Percentiles rank a stretch among this genome's conserved stretches.
Evolutionary conservation across 2,113 vertebrate genomes (phyloP).

Genomic region (Pseudorhombus dupliciocellatus): DNA sequence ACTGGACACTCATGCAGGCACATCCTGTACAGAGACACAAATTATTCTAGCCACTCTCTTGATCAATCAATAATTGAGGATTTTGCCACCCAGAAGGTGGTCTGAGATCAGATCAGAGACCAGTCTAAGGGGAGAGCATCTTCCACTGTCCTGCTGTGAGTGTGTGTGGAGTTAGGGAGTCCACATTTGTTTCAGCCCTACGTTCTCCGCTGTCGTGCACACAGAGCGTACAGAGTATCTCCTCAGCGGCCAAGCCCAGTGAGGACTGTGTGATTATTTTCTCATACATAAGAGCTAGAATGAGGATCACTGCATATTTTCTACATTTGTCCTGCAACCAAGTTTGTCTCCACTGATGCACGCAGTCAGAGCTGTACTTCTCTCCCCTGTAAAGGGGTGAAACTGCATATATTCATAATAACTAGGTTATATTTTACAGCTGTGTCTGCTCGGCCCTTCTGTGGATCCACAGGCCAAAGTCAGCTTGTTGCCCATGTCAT

Average conservation of each 20-base stretch:
- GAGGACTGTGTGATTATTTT: constrained; percentile 6
- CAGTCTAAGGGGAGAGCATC: too few relatives aligned
- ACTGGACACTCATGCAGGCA: constrained; percentile 3
- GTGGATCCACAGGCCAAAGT: constrained; percentile 7
- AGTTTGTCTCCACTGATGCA: not conserved
- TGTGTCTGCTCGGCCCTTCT: not conserved
- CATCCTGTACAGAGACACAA: constrained; percentile 14
- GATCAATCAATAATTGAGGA: too few relatives aligned
- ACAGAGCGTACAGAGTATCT: not conserved
- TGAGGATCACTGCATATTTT: not conserved
- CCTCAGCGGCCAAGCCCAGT: not conserved
- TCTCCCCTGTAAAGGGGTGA: not conserved
- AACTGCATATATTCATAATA: constrained; percentile 17
- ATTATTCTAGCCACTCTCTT: not conserved
- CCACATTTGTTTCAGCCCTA: too few relatives aligned
- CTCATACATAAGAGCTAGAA: not conserved
- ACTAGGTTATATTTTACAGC: constrained; percentile 19
- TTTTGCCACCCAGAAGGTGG: too few relatives aligned
- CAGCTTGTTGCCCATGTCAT: constrained; percentile 11
- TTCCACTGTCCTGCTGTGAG: too few relatives aligned
- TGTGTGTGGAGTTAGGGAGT: too few relatives aligned
- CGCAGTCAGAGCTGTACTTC: not conserved
- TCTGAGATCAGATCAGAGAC: too few relatives aligned
- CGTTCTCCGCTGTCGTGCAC: too few relatives aligned
- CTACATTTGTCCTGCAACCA: not conserved